Conservation (phyloP, 2,113 vertebrate genomes). For the Haemorhous mexicanus region DNA sequence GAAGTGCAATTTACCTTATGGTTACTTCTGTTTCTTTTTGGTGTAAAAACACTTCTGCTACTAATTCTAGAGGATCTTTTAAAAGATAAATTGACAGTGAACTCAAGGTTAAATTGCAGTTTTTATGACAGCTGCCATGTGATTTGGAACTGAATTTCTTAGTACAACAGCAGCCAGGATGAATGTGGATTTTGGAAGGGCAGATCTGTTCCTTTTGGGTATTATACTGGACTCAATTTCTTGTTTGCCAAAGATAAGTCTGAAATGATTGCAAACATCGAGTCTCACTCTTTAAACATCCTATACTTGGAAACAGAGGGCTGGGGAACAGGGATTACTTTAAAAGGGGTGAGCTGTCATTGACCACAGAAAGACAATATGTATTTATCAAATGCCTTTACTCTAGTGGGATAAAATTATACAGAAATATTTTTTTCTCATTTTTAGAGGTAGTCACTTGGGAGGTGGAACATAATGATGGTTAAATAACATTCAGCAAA, state of each 20-base stretch:
- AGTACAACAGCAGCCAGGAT: not conserved
- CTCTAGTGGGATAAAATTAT: not conserved
- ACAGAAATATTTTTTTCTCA: not conserved
- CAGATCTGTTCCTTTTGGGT: conserved; percentile 26
- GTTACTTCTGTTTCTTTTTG: not conserved
- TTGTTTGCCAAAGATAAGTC: conserved; percentile 63
- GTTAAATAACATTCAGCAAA: not conserved
- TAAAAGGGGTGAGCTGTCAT: not conserved
- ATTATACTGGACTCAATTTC: conserved; percentile 39
- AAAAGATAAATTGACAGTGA: not conserved
- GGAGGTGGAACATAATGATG: not conserved
- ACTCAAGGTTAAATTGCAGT: conserved; percentile 11
- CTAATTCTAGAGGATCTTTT: not conserved
- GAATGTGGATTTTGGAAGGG: conserved; percentile 56
- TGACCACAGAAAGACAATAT: not conserved
- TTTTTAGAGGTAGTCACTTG: not conserved
- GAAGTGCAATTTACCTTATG: not conserved
- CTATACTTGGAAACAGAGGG: conserved; percentile 10
- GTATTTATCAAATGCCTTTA: not conserved
- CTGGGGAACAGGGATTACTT: not conserved
- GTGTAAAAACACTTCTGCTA: not conserved
- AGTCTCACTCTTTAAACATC: conserved; percentile 44
- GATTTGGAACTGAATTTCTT: conserved; percentile 19
- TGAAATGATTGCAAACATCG: conserved; percentile 44
- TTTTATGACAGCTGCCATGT: not conserved